Evolutionary conservation across 2,888 invertebrate genomes (phyloP), one percentile per base, ranked within the genome.

Genomic region (Cotesia congregata): DNA sequence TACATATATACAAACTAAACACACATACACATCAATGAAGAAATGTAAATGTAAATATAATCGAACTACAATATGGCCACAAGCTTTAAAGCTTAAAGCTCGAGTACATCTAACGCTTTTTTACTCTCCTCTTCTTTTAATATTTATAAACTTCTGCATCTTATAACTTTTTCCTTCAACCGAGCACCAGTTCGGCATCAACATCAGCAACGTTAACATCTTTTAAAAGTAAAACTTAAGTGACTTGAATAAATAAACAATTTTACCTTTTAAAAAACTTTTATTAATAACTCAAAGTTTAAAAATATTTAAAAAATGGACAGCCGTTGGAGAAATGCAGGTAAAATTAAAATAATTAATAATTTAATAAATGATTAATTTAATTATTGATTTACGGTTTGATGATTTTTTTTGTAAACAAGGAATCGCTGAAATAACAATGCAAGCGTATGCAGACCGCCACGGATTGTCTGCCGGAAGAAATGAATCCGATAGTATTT

Each of bases 371-470:
- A 38, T 20, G 6, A 5, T 67, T 67, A 9, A 39, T 9, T 41
- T 20, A 30, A 39, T 12, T 7, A 65, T 74, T 30, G 20, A 62
- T 68, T 15, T 39, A 17, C 65, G 62, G 6, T 38, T 68, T 39
- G 5, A 30, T 15, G 17, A 61, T 30, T 65, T 12, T 74, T 64
- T 20, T 50, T 60, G 5, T 67, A 6, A 67, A 41, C 30, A 30
- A 85, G 85, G 83, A 50, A 83, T 84, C 41, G 83, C 84, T 50
- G 85, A 83, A 67, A 81, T 84, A 60, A 84, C 83, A 5, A 78
- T 83, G 5, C 82, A 84, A 68, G 85, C 84, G 70, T 85, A 85
- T 60, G 78, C 82, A 7, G 81, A 82, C 30, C 80, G 79, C 64
- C 82, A 82, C 72, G 83, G 79, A 30, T 60, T 65, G 15, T n/a